A percentile compares a stretch with the other conserved stretches of the same genome.
phyloP scores from a whole-genome alignment of 2,888 invertebrate genomes.

The Troides aeacus region DNA sequence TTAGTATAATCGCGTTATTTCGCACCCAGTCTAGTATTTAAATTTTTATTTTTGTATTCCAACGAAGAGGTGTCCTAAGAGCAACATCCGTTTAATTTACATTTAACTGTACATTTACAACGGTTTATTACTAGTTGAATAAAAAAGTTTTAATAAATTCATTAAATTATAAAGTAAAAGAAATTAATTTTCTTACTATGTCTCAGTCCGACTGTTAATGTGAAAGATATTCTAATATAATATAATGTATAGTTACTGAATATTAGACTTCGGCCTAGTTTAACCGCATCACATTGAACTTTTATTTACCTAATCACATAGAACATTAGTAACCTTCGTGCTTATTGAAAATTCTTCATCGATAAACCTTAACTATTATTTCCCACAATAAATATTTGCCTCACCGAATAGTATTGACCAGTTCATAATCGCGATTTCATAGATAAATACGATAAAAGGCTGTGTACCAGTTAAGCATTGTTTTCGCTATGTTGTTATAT shows the following conservation, averaged over 20 bases:
- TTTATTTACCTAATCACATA: neutral
- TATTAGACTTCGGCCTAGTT: neutral
- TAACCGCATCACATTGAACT: neutral
- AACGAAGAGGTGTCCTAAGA: conserved; percentile 31
- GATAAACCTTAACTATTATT: conserved; percentile 23
- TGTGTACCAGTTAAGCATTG: conserved; percentile 8
- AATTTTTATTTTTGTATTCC: conserved; percentile 33
- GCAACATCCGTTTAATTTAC: conserved; percentile 53
- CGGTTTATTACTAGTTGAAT: conserved; percentile 56
- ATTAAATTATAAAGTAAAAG: neutral
- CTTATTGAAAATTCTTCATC: conserved; percentile 18
- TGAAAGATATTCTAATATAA: neutral
- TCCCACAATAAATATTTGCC: conserved; percentile 9
- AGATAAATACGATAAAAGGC: conserved; percentile 15
- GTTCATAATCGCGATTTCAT: conserved; percentile 27
- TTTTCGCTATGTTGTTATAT: neutral
- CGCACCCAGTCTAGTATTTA: conserved; percentile 22
- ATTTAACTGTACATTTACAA: conserved; percentile 57
- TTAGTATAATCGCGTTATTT: conserved; percentile 5
- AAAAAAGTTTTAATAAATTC: conserved; percentile 43
- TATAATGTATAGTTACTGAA: conserved; percentile 2
- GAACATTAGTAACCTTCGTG: neutral
- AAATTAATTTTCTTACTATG: neutral
- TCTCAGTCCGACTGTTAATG: neutral
- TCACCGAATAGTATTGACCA: conserved; percentile 11